phyloP scores from a whole-genome alignment of 2,888 invertebrate species.

The Lottia gigantea region DNA sequence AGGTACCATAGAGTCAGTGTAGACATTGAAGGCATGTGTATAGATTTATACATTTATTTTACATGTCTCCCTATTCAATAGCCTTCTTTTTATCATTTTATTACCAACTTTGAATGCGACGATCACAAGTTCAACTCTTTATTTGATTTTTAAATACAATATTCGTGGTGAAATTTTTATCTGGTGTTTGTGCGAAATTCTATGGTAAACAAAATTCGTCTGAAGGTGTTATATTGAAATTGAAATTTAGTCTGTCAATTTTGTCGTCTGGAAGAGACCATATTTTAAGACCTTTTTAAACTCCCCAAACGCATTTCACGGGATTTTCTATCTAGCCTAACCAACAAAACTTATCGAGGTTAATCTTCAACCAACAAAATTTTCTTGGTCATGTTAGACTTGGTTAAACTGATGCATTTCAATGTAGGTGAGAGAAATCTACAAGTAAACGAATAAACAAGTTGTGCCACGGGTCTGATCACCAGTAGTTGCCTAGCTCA shows the following conservation, averaged over 20 bases:
- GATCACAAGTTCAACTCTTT: neutral
- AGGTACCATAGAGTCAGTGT: too few species aligned
- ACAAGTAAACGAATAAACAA: constrained; percentile 21
- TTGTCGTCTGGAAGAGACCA: constrained; percentile 4
- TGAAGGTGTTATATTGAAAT: constrained; percentile 1
- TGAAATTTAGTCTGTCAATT: constrained; percentile 3
- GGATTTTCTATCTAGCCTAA: neutral
- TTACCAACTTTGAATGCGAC: neutral
- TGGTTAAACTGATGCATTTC: constrained; percentile 25
- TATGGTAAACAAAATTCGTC: neutral
- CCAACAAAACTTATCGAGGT: constrained; percentile 7
- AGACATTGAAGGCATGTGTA: too few species aligned
- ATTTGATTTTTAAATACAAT: neutral
- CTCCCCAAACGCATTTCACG: constrained; percentile 11
- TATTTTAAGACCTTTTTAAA: constrained; percentile 7
- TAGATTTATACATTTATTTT: too few species aligned
- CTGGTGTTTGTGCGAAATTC: neutral
- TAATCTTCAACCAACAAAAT: constrained; percentile 18
- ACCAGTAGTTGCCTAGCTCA: constrained; percentile 15
- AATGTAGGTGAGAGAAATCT: constrained; percentile 19
- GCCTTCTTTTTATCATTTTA: neutral
- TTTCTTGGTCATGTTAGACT: constrained; percentile 19
- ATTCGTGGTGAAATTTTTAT: neutral
- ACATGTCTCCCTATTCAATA: too few species aligned
- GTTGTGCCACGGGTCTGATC: constrained; percentile 18